These are phyloP conservation scores for Linhomoeus sp. DNA, from an alignment of 2,888 invertebrate genomes.

Conservation along the genomic window DNA sequence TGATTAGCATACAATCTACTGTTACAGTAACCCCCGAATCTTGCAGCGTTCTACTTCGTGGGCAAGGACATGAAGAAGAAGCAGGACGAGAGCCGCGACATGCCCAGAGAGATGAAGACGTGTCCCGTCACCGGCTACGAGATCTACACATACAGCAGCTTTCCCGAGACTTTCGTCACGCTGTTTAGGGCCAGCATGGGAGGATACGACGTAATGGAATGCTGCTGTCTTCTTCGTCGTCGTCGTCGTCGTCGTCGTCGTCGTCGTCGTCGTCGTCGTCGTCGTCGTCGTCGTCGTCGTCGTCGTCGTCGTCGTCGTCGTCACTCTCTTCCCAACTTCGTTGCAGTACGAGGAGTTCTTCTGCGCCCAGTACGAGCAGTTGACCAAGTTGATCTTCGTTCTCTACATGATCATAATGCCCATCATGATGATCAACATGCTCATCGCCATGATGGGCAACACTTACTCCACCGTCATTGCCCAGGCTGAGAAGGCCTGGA, in stretches of 20 bases:
- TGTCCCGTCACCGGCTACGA: constrained; percentile 11
- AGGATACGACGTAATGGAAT: constrained; percentile 79
- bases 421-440: constrained; percentile 79
- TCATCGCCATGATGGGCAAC: constrained; percentile 99
- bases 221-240: too few relatives aligned
- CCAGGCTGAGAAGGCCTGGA: constrained; percentile 96
- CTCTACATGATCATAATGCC: constrained; percentile 96
- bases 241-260: too few relatives aligned
- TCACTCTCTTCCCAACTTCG: neutral
- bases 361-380: constrained; percentile 58
- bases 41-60: constrained; percentile 46
- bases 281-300: too few relatives aligned
- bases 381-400: constrained; percentile 86
- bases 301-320: too few relatives aligned
- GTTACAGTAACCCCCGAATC: too few relatives aligned
- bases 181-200: constrained; percentile 91
- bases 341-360: neutral
- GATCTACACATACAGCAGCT: constrained; percentile 40
- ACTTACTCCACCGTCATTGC: constrained; percentile 94
- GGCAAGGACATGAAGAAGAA: constrained; percentile 46
- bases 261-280: too few relatives aligned
- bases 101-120: neutral
- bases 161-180: constrained; percentile 86
- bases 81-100: neutral
- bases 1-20: too few relatives aligned